Base-by-base conservation (phyloP, 2,797 vertebrate genomes). In the Cryptoprocta ferox region DNA sequence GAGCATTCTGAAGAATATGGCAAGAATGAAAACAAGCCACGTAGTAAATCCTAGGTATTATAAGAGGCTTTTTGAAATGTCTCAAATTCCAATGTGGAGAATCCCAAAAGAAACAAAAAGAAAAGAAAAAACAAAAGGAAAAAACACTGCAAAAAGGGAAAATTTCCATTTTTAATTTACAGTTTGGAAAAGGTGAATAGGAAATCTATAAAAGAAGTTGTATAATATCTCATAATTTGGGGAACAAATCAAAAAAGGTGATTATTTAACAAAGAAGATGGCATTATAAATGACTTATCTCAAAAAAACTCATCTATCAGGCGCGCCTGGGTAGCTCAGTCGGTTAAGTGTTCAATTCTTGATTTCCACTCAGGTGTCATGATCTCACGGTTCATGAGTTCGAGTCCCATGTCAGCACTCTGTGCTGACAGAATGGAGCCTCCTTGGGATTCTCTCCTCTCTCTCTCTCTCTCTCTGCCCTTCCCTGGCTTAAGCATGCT, bases 231-330 rank as follows among this genome's bases (percentile, higher is more conserved):
- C 73, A 42, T 71, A 84, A 80, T 21, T 76, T 80, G 63, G 48
- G 16, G 11, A 81, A 11, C 37, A 84, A 79, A 70, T 79, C 24
- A 66, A 45, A 89, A 76, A 21, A 30, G 28, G 39, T 50, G 28
- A 90, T 50, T 48, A 92, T 59, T 96, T 90, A 85, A 56, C 61
- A 84, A 83, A 80, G 61, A 78, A 70, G 42, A 53, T 45, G 24
- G 50, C 28, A 85, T 48, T 18, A 6, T 28, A n/a, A 45, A 79
- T 70, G 42, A 65, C 26, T 81, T 90, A 32, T 12, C 16, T 48
- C 48, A 88, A 88, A 56, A 53, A 86, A 81, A 14, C 21, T 39
- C 59, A 66, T 12, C 48, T 59, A 63, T 35, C 14, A 18, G 56
- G 56, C 19, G 56, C 3, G 8, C 7, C 7, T 56, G 56, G 19